Evolutionary conservation across 2,888 invertebrate genomes (phyloP).

Genomic region (Phortica magna): DNA sequence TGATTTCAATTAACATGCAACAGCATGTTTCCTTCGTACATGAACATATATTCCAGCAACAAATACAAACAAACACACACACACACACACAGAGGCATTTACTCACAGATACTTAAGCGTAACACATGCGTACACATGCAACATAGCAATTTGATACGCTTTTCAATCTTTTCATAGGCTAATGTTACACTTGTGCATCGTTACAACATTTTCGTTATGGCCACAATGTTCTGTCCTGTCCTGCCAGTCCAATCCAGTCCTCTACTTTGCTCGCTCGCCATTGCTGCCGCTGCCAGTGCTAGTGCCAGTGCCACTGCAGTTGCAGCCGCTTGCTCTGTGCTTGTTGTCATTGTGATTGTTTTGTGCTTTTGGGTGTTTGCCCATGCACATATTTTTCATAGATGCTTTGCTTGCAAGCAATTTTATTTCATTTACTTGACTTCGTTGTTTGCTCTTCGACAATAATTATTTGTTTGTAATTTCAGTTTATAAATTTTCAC

Average conservation of each 20-base stretch:
- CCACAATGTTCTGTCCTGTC: slow-evolving; percentile 30
- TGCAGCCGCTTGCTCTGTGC: background rate
- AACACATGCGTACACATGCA: slow-evolving; percentile 49
- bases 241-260: too few species aligned
- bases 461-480: slow-evolving; percentile 68
- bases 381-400: slow-evolving; percentile 5
- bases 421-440: background rate
- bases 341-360: slow-evolving; percentile 8
- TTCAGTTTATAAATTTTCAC: slow-evolving; percentile 41
- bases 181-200: slow-evolving; percentile 71
- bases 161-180: slow-evolving; percentile 69
- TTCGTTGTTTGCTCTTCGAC: slow-evolving; percentile 40
- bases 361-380: slow-evolving; percentile 26
- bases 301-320: background rate
- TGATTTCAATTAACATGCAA: slow-evolving; percentile 73
- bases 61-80: slow-evolving; percentile 25
- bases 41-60: slow-evolving; percentile 40
- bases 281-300: background rate
- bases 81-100: slow-evolving; percentile 13
- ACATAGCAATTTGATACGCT: slow-evolving; percentile 52
- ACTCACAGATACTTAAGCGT: slow-evolving; percentile 12
- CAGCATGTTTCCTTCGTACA: slow-evolving; percentile 67
- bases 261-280: background rate
- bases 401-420: slow-evolving; percentile 36
- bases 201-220: slow-evolving; percentile 50